These are phyloP conservation scores for Polia nebulosa DNA, from an alignment of 2,888 invertebrate species.

Conservation along the genomic window DNA sequence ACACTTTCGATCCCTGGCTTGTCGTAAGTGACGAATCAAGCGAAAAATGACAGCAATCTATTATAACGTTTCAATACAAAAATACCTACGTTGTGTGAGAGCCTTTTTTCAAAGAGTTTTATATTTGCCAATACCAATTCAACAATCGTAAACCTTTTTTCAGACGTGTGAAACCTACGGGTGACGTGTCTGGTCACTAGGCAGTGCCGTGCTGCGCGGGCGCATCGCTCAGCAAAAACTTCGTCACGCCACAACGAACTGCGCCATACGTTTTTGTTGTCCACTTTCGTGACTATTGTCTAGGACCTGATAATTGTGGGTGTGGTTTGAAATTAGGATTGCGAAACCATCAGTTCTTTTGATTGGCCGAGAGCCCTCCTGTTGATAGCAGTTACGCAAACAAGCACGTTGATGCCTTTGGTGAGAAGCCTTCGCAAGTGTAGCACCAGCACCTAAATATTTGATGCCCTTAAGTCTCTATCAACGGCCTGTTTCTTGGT, in stretches of 20 bases:
- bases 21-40: too few relatives aligned
- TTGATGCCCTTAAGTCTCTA: too few relatives aligned
- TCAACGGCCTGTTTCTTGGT: too few relatives aligned
- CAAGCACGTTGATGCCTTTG: background rate
- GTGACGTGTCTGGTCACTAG: slow-evolving; percentile 2
- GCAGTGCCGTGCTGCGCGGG: slow-evolving; percentile 22
- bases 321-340: slow-evolving; percentile 1
- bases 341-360: background rate
- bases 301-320: slow-evolving; percentile 33
- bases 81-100: too few relatives aligned
- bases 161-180: slow-evolving; percentile 14
- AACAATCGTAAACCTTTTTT: background rate
- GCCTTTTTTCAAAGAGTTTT: background rate
- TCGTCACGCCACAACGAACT: slow-evolving; percentile 49
- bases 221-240: slow-evolving; percentile 40
- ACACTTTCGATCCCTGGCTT: too few relatives aligned
- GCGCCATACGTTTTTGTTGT: slow-evolving; percentile 44
- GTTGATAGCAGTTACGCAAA: background rate
- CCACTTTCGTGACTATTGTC: slow-evolving; percentile 47
- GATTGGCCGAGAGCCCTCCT: too few relatives aligned
- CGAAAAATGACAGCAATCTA: too few relatives aligned
- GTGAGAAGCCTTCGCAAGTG: background rate
- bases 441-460: background rate
- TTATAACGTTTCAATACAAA: too few relatives aligned
- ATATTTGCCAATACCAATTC: background rate